Percentiles rank a stretch among this genome's conserved stretches.
phyloP scores from a whole-genome alignment of 2,113 vertebrate genomes.

The Garra rufa region DNA sequence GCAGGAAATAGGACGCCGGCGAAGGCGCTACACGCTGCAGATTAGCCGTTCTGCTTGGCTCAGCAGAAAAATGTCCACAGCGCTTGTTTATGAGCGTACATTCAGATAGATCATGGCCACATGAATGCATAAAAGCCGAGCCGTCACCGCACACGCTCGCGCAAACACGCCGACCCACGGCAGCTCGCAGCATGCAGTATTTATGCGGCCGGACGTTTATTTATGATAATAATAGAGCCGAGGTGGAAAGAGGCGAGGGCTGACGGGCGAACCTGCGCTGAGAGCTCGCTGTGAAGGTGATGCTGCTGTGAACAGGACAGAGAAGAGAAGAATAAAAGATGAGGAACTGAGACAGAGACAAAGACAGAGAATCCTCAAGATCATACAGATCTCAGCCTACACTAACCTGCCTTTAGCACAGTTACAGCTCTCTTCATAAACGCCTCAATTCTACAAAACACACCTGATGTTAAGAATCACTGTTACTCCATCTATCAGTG shows the following conservation, averaged over 20 bases:
- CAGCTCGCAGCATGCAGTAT: slow-evolving; percentile 52
- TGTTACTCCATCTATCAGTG: no score
- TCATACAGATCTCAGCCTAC: neutral
- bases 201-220: slow-evolving; percentile 36
- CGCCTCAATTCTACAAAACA: no score
- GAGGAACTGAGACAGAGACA: neutral
- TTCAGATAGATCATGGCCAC: slow-evolving; percentile 51
- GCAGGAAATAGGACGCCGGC: slow-evolving; percentile 53
- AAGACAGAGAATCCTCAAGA: neutral
- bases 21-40: slow-evolving; percentile 45
- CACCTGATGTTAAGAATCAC: no score
- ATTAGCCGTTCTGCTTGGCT: slow-evolving; percentile 52
- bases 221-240: slow-evolving; percentile 27
- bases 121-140: slow-evolving; percentile 48
- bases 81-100: slow-evolving; percentile 22
- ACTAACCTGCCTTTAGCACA: neutral
- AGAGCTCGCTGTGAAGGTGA: neutral
- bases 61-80: slow-evolving; percentile 44
- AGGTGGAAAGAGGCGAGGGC: neutral
- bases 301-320: neutral
- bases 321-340: neutral
- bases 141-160: slow-evolving; percentile 34
- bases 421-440: neutral
- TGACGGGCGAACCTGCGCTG: neutral
- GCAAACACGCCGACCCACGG: slow-evolving; percentile 4